phyloP scores from a whole-genome alignment of 1,140 invertebrate species.

The Meloidogyne exigua region DNA sequence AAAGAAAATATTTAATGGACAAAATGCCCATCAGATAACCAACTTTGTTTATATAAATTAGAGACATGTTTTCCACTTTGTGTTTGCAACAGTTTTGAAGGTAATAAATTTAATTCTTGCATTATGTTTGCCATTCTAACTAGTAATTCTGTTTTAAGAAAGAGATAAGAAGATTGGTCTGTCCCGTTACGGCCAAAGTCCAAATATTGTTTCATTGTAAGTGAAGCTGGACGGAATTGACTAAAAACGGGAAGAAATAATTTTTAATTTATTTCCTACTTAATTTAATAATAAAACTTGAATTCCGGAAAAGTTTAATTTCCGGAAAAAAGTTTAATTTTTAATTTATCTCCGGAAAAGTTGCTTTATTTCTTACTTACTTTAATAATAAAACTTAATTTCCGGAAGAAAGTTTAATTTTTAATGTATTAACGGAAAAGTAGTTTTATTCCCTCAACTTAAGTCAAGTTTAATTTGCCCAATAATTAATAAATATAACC shows the following conservation, averaged over 20 bases:
- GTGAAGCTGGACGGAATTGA: constrained; percentile 65
- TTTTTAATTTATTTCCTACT: no score
- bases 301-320: background rate
- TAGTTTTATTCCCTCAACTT: no score
- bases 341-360: no score
- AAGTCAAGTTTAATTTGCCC: no score
- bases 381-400: no score
- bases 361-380: no score
- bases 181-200: constrained; percentile 65
- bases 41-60: constrained; percentile 57
- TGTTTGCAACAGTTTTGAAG: constrained; percentile 52
- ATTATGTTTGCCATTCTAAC: constrained; percentile 62
- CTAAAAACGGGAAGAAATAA: constrained; percentile 56
- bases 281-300: no score
- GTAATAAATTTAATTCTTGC: constrained; percentile 58
- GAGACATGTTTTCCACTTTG: constrained; percentile 53
- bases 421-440: no score
- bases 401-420: background rate
- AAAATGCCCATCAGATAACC: background rate
- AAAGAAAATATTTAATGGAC: background rate
- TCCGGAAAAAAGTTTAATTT: background rate
- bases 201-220: constrained; percentile 65
- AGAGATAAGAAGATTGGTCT: constrained; percentile 53
- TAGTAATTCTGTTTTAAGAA: constrained; percentile 58
- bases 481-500: no score